phyloP scores from a whole-genome alignment of 2,113 vertebrate genomes.

The Bostrychus sinensis region DNA sequence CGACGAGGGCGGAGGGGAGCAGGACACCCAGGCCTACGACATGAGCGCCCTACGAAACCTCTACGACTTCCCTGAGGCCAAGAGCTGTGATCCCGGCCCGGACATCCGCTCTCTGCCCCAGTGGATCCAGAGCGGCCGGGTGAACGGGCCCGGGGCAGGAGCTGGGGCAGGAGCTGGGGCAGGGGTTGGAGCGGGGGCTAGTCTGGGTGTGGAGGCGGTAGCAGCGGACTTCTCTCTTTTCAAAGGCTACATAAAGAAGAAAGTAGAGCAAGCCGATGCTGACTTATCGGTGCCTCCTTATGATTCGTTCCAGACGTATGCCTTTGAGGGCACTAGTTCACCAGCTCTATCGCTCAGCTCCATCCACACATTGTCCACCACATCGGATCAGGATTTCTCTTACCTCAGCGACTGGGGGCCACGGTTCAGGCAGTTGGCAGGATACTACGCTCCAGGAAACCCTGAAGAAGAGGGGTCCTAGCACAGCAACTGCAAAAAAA shows the following conservation, averaged over 20 bases:
- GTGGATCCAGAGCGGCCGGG: conserved; percentile 80
- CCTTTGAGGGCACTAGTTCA: conserved; percentile 92
- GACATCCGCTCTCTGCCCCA: conserved; percentile 88
- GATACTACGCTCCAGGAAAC: conserved; percentile 87
- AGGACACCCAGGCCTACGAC: conserved; percentile 98
- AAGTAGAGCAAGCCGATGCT: conserved; percentile 94
- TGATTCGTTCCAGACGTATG: conserved; percentile 98
- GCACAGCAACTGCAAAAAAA: conserved; percentile 61
- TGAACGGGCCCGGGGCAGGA: conserved; percentile 26
- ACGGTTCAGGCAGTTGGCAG: conserved; percentile 92
- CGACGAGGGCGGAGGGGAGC: conserved; percentile 96
- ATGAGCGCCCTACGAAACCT: conserved; percentile 97
- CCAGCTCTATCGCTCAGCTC: conserved; percentile 93
- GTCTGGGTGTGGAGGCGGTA: conserved; percentile 53
- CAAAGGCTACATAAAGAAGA: conserved; percentile 94
- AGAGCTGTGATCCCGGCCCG: conserved; percentile 82
- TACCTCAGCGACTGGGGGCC: conserved; percentile 96
- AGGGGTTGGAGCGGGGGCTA: conserved; percentile 32
- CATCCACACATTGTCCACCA: conserved; percentile 90
- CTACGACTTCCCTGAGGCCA: conserved; percentile 93
- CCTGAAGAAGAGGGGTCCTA: conserved; percentile 87
- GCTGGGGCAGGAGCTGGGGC: conserved; percentile 67
- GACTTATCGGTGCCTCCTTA: conserved; percentile 95
- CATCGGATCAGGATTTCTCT: conserved; percentile 96
- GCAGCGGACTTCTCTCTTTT: conserved; percentile 93